phyloP scores from a whole-genome alignment of 2,113 vertebrate genomes.

The Uria lomvia region DNA sequence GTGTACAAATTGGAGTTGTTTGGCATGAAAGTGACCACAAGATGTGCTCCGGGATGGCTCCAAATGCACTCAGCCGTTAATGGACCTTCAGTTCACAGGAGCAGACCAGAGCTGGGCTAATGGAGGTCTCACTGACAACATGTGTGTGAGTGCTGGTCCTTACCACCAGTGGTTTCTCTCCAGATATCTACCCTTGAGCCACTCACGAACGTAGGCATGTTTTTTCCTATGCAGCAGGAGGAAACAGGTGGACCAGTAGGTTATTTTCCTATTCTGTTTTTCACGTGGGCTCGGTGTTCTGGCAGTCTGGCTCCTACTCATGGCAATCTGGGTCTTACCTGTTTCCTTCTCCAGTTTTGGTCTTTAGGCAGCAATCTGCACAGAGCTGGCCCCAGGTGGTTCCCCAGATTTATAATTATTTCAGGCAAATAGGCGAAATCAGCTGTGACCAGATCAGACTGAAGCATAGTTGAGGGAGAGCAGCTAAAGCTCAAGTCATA shows the following conservation, averaged over 20 bases:
- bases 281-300: not conserved
- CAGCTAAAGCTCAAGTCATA: not conserved
- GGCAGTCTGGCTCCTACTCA: not conserved
- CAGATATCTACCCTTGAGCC: not conserved
- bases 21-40: not conserved
- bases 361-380: not conserved
- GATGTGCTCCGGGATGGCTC: not conserved
- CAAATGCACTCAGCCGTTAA: not conserved
- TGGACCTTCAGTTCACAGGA: not conserved
- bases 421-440: not conserved
- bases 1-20: not conserved
- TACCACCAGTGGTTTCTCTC: not conserved
- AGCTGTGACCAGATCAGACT: not conserved
- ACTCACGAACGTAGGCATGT: not conserved
- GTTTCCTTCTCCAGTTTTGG: not conserved
- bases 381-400: fast-evolving
- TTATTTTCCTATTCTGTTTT: not conserved
- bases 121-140: not conserved
- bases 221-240: not conserved
- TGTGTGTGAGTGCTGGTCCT: not conserved
- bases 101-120: not conserved
- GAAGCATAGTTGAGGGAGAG: not conserved
- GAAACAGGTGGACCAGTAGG: not conserved
- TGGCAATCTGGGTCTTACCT: not conserved
- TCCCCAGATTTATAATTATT: not conserved